phyloP scores from a whole-genome alignment of 2,113 vertebrate genomes.

The Ochotona curzoniae region DNA sequence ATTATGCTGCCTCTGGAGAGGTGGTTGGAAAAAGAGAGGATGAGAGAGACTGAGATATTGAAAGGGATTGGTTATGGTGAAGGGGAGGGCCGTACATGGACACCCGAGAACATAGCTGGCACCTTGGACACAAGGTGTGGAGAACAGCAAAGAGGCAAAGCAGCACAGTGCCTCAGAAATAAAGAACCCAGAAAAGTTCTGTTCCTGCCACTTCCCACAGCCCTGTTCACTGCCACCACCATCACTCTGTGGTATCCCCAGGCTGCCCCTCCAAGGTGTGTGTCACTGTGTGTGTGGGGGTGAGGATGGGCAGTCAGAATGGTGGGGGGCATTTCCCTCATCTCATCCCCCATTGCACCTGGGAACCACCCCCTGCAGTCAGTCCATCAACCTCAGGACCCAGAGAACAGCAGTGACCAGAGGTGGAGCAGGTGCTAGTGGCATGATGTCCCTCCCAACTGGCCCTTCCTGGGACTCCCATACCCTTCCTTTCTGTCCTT shows the following conservation, averaged over 20 bases:
- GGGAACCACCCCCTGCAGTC: neutral
- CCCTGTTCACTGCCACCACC: neutral
- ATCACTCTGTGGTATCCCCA: neutral
- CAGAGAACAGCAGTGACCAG: neutral
- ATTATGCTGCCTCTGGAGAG: neutral
- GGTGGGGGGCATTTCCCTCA: neutral
- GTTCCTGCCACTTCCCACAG: neutral
- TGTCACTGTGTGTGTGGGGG: neutral
- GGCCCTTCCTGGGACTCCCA: neutral
- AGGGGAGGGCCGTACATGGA: neutral
- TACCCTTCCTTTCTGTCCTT: neutral
- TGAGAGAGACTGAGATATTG: neutral
- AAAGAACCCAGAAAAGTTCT: conserved; percentile 35
- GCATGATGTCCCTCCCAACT: neutral
- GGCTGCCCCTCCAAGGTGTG: neutral
- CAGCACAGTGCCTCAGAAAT: conserved; percentile 38
- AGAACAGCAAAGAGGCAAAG: neutral
- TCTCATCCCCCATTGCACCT: neutral
- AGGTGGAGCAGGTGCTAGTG: neutral
- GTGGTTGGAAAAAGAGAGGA: neutral
- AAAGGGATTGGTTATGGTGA: neutral
- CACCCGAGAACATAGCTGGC: neutral
- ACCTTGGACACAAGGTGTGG: neutral
- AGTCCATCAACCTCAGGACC: neutral
- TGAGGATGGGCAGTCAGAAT: conserved; percentile 48